A percentile compares a stretch with the other conserved stretches of the same genome.
These are phyloP conservation scores for Athalia circularis DNA, from an alignment of 2,888 invertebrate species.

Conservation along the genomic window DNA sequence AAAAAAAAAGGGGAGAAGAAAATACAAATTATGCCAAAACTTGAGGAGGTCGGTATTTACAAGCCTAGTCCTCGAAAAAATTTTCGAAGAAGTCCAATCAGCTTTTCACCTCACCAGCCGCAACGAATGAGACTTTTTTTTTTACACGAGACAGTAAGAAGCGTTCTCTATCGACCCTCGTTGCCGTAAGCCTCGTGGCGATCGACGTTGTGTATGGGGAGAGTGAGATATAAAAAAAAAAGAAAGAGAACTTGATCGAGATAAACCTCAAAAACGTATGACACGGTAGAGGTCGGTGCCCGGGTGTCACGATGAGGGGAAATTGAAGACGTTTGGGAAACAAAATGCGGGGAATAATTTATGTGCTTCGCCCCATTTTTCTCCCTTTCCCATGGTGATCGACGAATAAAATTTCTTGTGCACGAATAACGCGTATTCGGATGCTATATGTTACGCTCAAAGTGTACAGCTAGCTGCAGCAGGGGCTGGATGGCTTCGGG, in stretches of 20 bases:
- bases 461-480: too few species aligned
- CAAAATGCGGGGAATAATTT: slow-evolving; percentile 22
- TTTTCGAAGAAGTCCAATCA: too few species aligned
- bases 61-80: too few species aligned
- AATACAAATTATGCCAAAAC: too few species aligned
- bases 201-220: not conserved
- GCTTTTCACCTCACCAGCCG: too few species aligned
- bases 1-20: too few species aligned
- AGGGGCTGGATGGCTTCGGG: not conserved
- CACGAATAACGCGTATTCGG: not conserved
- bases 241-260: not conserved
- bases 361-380: slow-evolving; percentile 12
- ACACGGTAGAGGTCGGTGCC: not conserved
- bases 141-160: too few species aligned
- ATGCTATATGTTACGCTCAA: too few species aligned
- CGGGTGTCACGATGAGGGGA: not conserved
- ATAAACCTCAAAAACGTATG: slow-evolving; percentile 31
- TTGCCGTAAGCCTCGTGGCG: not conserved
- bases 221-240: not conserved
- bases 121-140: too few species aligned
- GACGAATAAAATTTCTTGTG: slow-evolving; percentile 33
- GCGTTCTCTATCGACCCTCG: too few species aligned
- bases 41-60: too few species aligned
- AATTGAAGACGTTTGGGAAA: slow-evolving; percentile 39
- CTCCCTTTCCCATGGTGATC: not conserved